Base-by-base conservation (phyloP, 2,888 invertebrate genomes). In the Scrobipalpa costella region DNA sequence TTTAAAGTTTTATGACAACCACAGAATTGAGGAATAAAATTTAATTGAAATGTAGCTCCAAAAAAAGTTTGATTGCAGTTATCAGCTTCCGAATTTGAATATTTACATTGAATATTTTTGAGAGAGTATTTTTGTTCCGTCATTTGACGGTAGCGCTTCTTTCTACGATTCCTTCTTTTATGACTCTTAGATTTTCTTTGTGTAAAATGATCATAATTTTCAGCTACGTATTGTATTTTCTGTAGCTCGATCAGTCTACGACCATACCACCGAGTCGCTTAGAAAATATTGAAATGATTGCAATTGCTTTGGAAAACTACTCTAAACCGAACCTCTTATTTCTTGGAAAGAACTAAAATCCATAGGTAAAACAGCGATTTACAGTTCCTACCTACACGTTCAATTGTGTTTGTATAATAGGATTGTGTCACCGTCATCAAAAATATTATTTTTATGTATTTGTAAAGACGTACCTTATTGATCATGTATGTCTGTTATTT, bases 71-170 rank as follows among this genome's bases (percentile, higher is more conserved):
- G 88, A 90, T 90, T 89, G 85, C 83, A 74, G 89, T 90, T 90
- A 90, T 90, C 88, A 85, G 91, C 91, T 91, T 83, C 91, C 88
- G 91, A 90, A 90, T 91, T 91, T 85, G 86, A 88, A 89, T 90
- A 91, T 91, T 90, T 89, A 90, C 87, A 85, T 84, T 87, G 76
- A 86, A 86, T 65, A 63, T 63, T 58, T 65, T 55, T 34, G 52
- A 33, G 33, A 34, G 55, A 34, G 6, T 55, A 34, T 55, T 55
- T 27, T 34, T 13, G 11, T 34, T 13, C 1, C 6, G 0, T 27
- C 19, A 33, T 60, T 40, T 59, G 59, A 59, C 47, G 47, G 44
- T 59, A 33, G 59, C 44, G 19, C n/a, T 44, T 9, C 33, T 33
- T 15, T 9, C 7, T 19, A 19, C 40, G 6, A 17, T 9, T 40